These are phyloP conservation scores for Coenonympha arcania DNA, from an alignment of 2,888 invertebrate genomes.

Conservation along the genomic window DNA sequence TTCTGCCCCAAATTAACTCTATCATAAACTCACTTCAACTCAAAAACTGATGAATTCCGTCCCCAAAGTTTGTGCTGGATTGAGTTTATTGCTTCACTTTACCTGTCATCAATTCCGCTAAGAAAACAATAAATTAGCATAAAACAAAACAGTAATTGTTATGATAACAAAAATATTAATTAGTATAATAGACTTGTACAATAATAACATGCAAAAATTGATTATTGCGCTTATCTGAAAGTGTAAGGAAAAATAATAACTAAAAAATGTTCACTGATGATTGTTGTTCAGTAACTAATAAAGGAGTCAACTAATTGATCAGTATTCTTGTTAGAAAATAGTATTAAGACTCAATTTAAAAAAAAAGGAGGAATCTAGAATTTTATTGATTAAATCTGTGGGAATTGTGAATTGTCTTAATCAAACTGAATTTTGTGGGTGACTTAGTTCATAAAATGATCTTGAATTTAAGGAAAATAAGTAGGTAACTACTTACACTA, in stretches of 20 bases:
- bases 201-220: not conserved
- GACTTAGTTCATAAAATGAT: not conserved
- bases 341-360: no score
- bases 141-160: conserved; percentile 5
- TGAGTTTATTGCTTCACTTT: conserved; percentile 39
- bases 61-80: conserved; percentile 39
- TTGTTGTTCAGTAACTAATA: no score
- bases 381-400: no score
- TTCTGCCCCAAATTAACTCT: conserved; percentile 30
- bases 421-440: not conserved
- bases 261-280: no score
- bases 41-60: conserved; percentile 33
- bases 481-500: no score
- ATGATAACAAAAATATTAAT: not conserved
- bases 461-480: not conserved
- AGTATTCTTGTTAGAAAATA: no score
- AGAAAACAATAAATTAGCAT: conserved; percentile 37
- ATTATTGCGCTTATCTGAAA: no score
- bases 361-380: no score
- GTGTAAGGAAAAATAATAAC: no score
- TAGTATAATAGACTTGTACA: not conserved
- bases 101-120: conserved; percentile 48
- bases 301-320: no score
- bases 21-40: conserved; percentile 41
- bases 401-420: not conserved